phyloP scores from a whole-genome alignment of 2,797 vertebrate species.

The Mionectes olivaceus region DNA sequence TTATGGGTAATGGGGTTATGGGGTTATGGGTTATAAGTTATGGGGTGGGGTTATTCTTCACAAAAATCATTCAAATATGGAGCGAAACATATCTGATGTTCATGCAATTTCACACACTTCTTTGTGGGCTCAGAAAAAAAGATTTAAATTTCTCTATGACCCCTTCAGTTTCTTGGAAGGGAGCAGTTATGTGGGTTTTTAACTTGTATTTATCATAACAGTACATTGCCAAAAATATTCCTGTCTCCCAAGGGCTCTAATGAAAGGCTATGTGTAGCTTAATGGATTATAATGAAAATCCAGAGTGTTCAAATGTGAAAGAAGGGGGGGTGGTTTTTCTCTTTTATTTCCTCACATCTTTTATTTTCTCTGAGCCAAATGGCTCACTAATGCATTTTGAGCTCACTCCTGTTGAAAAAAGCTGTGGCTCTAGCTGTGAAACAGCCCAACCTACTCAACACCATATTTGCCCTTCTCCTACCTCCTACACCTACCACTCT shows the following conservation, averaged over 20 bases:
- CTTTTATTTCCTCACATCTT: conserved; percentile 37
- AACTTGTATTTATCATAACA: conserved; percentile 34
- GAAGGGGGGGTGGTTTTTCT: not conserved
- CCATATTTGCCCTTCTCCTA: not conserved
- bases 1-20: too few relatives aligned
- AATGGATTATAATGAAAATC: conserved; percentile 66
- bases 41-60: not conserved
- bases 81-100: conserved; percentile 3
- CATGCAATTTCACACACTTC: not conserved
- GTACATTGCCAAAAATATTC: conserved; percentile 53
- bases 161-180: not conserved
- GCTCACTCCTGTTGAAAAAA: conserved; percentile 18
- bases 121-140: not conserved
- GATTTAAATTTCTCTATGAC: not conserved
- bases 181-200: not conserved
- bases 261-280: conserved; percentile 50
- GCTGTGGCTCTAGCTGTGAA: conserved; percentile 31
- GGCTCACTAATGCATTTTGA: conserved; percentile 39
- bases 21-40: too few relatives aligned
- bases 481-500: not conserved
- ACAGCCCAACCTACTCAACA: conserved; percentile 11
- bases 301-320: conserved; percentile 17
- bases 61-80: not conserved
- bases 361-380: conserved; percentile 39
- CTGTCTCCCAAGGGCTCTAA: conserved; percentile 47